Evolutionary conservation across 2,888 invertebrate genomes (phyloP).

Genomic region (Syrista parreyssii): DNA sequence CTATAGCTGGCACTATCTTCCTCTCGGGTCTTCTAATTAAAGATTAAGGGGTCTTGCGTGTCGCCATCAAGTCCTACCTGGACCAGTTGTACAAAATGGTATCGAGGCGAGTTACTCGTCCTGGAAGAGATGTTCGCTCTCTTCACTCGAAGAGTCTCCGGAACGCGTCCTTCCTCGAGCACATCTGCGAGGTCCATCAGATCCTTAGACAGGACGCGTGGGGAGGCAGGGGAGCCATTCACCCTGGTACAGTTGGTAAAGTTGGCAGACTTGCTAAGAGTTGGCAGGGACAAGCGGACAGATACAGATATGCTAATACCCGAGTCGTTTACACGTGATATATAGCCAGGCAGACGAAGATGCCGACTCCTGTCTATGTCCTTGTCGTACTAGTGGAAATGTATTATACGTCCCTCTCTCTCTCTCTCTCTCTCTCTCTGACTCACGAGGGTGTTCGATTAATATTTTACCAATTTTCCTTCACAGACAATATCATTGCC

Average conservation of each 20-base stretch:
- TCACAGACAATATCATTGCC: too few relatives aligned
- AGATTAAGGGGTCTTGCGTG: conserved; percentile 17
- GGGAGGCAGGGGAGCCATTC: conserved; percentile 35
- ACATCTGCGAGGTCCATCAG: conserved; percentile 19
- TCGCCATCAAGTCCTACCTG: not conserved
- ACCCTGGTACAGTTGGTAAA: conserved; percentile 37
- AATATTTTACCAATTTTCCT: too few relatives aligned
- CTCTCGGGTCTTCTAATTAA: not conserved
- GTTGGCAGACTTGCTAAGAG: conserved; percentile 16
- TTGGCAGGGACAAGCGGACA: conserved; percentile 52
- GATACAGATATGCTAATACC: conserved; percentile 59
- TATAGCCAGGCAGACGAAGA: conserved; percentile 56
- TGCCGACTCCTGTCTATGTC: conserved; percentile 35
- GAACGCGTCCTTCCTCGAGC: not conserved
- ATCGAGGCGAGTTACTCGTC: too few relatives aligned
- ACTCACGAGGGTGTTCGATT: too few relatives aligned
- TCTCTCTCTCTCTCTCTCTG: conserved; percentile 8
- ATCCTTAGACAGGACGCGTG: not conserved
- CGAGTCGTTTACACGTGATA: conserved; percentile 59
- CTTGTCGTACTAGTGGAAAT: conserved; percentile 14
- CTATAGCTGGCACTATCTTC: too few relatives aligned
- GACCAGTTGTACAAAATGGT: too few relatives aligned
- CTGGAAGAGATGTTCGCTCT: too few relatives aligned
- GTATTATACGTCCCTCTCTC: conserved; percentile 21
- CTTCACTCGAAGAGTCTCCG: too few relatives aligned